phyloP scores from a whole-genome alignment of 2,888 invertebrate species.

The Melipona bicolor region DNA sequence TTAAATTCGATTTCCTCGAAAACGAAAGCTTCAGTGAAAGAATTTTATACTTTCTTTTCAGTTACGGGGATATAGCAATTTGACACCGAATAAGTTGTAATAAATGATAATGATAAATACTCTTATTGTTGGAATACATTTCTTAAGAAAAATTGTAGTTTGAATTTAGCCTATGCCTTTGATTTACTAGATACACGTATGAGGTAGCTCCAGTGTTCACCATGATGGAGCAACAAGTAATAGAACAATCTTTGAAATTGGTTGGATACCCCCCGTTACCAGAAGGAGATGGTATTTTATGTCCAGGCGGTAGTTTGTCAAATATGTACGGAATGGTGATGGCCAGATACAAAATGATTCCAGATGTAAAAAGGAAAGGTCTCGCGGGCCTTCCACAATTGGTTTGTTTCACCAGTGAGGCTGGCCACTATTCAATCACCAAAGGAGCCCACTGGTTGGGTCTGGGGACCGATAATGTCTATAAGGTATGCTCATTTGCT shows the following conservation, averaged over 20 bases:
- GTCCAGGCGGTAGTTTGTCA: constrained; percentile 92
- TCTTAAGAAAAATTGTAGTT: neutral
- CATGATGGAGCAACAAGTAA: constrained; percentile 89
- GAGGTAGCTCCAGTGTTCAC: constrained; percentile 93
- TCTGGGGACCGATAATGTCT: constrained; percentile 90
- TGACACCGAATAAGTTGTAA: too few species aligned
- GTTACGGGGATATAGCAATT: too few species aligned
- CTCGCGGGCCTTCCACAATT: constrained; percentile 87
- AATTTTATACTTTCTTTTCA: too few species aligned
- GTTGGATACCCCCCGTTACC: constrained; percentile 86
- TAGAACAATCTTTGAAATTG: constrained; percentile 86
- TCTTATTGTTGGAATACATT: too few species aligned
- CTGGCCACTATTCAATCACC: constrained; percentile 92
- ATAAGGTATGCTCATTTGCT: constrained; percentile 69
- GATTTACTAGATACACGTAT: constrained; percentile 88
- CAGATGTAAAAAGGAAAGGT: constrained; percentile 89
- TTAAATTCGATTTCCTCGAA: too few species aligned
- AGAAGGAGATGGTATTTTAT: constrained; percentile 91
- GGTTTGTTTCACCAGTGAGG: constrained; percentile 91
- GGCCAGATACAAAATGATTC: constrained; percentile 89
- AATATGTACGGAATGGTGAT: constrained; percentile 92
- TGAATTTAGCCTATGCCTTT: neutral
- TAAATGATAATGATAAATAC: too few species aligned
- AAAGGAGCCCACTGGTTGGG: constrained; percentile 94
- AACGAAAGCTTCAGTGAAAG: too few species aligned